Evolutionary conservation across 2,113 vertebrate species (phyloP).

Genomic region (Gallinago paraguaiae): DNA sequence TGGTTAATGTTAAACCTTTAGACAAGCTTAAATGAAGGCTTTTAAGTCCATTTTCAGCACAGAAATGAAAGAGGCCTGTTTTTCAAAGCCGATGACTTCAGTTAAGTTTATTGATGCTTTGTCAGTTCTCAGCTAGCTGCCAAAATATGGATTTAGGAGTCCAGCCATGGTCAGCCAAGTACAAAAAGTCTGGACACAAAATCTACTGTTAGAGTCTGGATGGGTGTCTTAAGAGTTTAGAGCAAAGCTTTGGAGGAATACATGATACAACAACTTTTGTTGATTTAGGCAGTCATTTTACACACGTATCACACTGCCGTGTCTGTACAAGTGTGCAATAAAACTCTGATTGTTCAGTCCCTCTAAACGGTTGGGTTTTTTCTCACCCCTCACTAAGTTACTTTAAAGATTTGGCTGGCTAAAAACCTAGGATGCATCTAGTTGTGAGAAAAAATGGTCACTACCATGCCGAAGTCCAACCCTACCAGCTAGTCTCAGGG

Average conservation of each 20-base stretch:
- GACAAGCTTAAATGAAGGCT: background rate
- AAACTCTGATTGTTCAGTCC: background rate
- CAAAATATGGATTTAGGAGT: slow-evolving; percentile 4
- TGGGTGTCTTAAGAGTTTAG: background rate
- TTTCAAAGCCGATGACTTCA: background rate
- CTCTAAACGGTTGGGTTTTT: background rate
- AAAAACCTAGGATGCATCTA: background rate
- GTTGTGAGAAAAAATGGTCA: background rate
- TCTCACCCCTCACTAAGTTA: background rate
- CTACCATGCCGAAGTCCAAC: rapidly evolving
- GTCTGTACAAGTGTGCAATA: background rate
- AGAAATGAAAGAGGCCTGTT: background rate
- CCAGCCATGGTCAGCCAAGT: background rate
- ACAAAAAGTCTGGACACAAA: background rate
- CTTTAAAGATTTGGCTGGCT: background rate
- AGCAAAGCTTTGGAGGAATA: background rate
- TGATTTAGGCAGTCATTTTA: background rate
- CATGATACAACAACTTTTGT: background rate
- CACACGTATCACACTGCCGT: background rate
- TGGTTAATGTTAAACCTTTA: background rate
- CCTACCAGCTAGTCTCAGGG: background rate
- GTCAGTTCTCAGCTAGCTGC: background rate
- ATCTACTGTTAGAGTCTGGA: background rate
- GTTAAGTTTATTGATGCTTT: background rate
- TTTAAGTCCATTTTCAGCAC: background rate